These are phyloP conservation scores for Malurus cyaneus DNA, from an alignment of 2,113 vertebrate genomes.

Conservation along the genomic window DNA sequence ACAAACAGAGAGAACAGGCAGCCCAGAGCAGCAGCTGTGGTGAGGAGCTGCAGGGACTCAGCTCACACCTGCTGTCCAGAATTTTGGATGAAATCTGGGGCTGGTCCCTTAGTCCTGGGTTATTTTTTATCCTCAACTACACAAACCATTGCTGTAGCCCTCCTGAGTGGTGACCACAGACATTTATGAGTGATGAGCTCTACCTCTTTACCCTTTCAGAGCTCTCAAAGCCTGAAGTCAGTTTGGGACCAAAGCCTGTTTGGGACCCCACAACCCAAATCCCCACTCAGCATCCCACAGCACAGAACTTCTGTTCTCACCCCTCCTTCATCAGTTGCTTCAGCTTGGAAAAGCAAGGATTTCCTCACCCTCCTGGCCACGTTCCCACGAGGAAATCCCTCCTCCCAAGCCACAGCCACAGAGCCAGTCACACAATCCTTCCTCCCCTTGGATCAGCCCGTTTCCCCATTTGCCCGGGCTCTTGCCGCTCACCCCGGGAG, in stretches of 20 bases:
- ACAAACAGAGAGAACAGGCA: neutral
- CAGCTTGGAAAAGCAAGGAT: conserved; percentile 12
- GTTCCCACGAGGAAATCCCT: conserved; percentile 5
- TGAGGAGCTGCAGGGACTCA: neutral
- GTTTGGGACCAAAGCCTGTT: neutral
- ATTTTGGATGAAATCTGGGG: neutral
- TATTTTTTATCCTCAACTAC: neutral
- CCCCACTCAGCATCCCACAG: neutral
- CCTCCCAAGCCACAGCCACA: neutral
- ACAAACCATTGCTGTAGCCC: neutral
- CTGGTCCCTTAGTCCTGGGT: neutral
- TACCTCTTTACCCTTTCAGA: neutral
- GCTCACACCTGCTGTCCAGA: neutral
- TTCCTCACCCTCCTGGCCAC: conserved; percentile 30
- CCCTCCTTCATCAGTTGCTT: neutral
- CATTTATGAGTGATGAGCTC: neutral
- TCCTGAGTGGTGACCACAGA: neutral
- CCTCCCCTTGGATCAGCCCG: neutral
- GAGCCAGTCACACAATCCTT: neutral
- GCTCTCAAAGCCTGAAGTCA: neutral
- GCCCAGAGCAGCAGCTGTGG: neutral
- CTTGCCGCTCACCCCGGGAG: neutral
- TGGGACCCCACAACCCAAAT: neutral
- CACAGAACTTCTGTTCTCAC: neutral
- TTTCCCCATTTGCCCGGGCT: neutral